phyloP scores from a whole-genome alignment of 2,113 vertebrate species.

The Hydrochoerus hydrochaeris region DNA sequence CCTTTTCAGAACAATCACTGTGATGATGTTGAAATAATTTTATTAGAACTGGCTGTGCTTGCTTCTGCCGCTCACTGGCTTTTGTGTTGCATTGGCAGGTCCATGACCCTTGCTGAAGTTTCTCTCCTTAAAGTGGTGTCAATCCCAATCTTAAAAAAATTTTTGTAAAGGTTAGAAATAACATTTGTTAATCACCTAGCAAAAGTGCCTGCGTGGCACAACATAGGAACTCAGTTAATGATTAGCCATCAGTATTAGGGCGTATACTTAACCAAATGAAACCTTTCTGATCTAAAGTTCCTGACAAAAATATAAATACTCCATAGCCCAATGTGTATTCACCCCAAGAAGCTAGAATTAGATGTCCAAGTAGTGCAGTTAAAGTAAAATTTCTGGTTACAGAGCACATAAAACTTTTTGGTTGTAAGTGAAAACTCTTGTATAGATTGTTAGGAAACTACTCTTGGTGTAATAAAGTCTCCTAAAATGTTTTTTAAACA shows the following conservation, averaged over 20 bases:
- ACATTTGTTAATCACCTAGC: conserved; percentile 15
- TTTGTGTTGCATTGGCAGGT: background rate
- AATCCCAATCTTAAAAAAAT: background rate
- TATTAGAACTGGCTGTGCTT: background rate
- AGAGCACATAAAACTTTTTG: background rate
- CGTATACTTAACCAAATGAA: background rate
- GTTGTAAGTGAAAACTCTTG: background rate
- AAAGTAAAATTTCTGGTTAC: background rate
- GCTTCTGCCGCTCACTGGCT: background rate
- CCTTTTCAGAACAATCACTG: background rate
- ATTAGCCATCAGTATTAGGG: background rate
- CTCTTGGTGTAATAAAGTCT: background rate
- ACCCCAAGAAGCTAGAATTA: background rate
- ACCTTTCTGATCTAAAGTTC: conserved; percentile 1
- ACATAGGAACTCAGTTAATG: background rate
- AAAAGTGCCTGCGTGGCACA: background rate
- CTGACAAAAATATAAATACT: background rate
- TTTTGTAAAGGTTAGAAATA: conserved; percentile 45
- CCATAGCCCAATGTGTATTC: background rate
- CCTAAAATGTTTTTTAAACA: background rate
- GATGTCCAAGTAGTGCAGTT: background rate
- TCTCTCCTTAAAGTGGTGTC: background rate
- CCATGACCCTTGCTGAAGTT: background rate
- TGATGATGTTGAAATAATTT: background rate
- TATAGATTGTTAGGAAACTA: conserved; percentile 36